Evolutionary conservation across 2,797 vertebrate species (phyloP).

Genomic region (Crenuchus spilurus): DNA sequence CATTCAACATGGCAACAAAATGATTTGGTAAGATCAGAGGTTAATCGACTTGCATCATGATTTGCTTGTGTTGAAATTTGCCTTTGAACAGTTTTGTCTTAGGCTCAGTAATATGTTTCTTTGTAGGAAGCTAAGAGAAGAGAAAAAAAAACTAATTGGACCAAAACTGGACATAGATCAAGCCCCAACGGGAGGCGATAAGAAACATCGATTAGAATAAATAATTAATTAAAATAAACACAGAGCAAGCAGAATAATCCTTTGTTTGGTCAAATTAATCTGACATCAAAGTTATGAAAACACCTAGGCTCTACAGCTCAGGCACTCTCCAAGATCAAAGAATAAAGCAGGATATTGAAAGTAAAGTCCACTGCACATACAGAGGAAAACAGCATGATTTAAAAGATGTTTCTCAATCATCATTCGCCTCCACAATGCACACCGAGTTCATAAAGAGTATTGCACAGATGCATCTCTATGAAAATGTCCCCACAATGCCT

Average conservation of each 20-base stretch:
- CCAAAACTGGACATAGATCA: constrained; percentile 4
- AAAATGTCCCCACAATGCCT: background rate
- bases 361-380: background rate
- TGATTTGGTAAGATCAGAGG: constrained; percentile 54
- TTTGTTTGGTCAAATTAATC: constrained; percentile 19
- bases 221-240: constrained; percentile 20
- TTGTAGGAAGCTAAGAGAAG: background rate
- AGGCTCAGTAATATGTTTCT: constrained; percentile 23
- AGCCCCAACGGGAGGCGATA: constrained; percentile 26
- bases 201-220: constrained; percentile 32
- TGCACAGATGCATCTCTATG: background rate
- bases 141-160: constrained; percentile 31
- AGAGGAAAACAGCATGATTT: background rate
- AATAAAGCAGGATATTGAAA: background rate
- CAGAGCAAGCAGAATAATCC: constrained; percentile 12
- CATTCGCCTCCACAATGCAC: background rate
- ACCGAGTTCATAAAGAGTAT: background rate
- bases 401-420: constrained; percentile 9
- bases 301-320: background rate
- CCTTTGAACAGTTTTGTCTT: constrained; percentile 24
- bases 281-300: constrained; percentile 11
- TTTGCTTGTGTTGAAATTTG: constrained; percentile 34
- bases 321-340: background rate
- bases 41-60: constrained; percentile 47
- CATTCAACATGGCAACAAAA: constrained; percentile 62